Evolutionary conservation across 2,797 vertebrate genomes (phyloP), one percentile per base, ranked within the genome.

Genomic region (Adelosebastes latens): DNA sequence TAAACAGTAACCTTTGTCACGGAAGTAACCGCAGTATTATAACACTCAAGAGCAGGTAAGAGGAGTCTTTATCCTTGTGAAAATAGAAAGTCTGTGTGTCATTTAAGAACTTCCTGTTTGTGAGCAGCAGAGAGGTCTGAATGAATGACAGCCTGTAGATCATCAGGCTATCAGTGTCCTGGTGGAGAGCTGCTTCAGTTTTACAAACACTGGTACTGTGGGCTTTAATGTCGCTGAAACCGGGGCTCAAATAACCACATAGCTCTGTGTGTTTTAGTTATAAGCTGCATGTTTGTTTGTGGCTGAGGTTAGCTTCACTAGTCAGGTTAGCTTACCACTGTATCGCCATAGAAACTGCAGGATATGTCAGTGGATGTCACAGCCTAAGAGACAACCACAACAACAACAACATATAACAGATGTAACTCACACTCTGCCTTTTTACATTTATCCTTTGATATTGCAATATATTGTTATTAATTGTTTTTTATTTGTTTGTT

Each of bases 11-110:
- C 2, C 24, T 39, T 4, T 29, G 4, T 18, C 24, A 29, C 13
- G 22, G 10, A 78, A 79, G n/a, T 27, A 46, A 66, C 61, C 5
- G 1, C 64, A 34, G 2, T 34, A 4, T 20, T 72, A 10, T 20
- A 18, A 58, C 10, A 63, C 7, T 25, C 1, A 20, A 63, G 22
- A 76, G 22, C 62, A 88, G 92, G 93, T 94, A 83, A 89, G 86
- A 0, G 1, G 7, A 61, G 22, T 4, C 7, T 25, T 13, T 75
- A 4, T 58, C 76, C 5, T 61, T 11, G 12, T 2, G 14, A 65
- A 72, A 72, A 46, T 20, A 2, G 4, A 25, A 77, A 81, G 79
- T 81, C 2, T 16, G 55, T 42, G 64, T 49, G 58, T 55, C 62
- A 72, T n/a, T 10, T 18, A 11, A 65, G 13, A 85, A 89, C 78